These are phyloP conservation scores for Botrylloides violaceus DNA, from an alignment of 23 tunicate species.

Conservation along the genomic window DNA sequence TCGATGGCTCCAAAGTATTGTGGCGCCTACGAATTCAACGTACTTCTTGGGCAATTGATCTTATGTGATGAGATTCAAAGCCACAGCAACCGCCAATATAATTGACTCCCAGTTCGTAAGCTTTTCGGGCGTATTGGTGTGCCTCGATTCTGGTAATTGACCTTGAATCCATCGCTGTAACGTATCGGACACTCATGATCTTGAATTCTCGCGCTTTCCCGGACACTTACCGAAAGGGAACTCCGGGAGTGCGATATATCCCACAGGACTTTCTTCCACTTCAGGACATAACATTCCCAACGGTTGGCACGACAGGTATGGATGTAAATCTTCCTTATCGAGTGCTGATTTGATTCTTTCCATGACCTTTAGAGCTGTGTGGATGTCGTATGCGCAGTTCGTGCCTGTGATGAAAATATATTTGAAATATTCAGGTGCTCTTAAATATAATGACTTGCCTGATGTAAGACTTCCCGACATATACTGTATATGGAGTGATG, in stretches of 20 bases:
- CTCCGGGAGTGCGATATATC: conserved; percentile 21
- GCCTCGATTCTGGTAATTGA: conserved; percentile 43
- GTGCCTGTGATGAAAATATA: too few relatives aligned
- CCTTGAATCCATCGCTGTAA: conserved; percentile 57
- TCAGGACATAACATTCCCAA: conserved; percentile 4
- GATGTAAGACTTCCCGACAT: too few relatives aligned
- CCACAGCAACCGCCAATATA: conserved; percentile 96
- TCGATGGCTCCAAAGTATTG: too few relatives aligned
- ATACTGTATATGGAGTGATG: too few relatives aligned
- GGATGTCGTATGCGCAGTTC: conserved; percentile 11
- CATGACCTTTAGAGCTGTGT: conserved; percentile 18
- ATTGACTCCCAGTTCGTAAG: conserved; percentile 70
- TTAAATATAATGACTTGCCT: too few relatives aligned
- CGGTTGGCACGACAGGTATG: conserved; percentile 20
- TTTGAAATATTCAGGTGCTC: too few relatives aligned
- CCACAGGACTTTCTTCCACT: not conserved
- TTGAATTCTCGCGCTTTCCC: not conserved
- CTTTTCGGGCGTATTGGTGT: conserved; percentile 62
- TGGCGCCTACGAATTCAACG: too few relatives aligned
- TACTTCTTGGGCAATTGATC: conserved; percentile 81
- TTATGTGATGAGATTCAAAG: conserved; percentile 81
- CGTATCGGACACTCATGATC: too few relatives aligned
- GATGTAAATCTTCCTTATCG: conserved; percentile 5
- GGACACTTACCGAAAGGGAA: conserved; percentile 15
- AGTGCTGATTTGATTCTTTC: not conserved